Conservation (phyloP, 2,888 invertebrate genomes). For the Linyphia triangularis region DNA sequence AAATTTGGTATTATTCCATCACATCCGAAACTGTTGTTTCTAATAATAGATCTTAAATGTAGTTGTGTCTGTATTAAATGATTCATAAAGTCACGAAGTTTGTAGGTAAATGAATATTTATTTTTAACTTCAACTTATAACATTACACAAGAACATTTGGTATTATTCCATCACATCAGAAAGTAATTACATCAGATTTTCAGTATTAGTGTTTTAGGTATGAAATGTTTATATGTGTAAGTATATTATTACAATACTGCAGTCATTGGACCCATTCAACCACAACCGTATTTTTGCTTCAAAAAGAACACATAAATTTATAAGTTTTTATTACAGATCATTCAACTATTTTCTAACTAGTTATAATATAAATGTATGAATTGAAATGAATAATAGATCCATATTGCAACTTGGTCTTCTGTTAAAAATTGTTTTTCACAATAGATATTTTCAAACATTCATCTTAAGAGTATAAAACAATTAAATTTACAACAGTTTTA, state of each 20-base stretch:
- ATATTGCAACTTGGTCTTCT: neutral
- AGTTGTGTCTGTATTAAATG: too few species aligned
- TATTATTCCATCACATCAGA: constrained; percentile 27
- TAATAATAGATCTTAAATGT: too few species aligned
- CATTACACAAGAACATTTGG: constrained; percentile 45
- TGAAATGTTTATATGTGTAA: constrained; percentile 44
- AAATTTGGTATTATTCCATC: constrained; percentile 26
- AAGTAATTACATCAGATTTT: constrained; percentile 35
- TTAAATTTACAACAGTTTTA: neutral
- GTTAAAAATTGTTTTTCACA: neutral
- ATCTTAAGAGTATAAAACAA: neutral
- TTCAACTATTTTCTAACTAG: constrained; percentile 34
- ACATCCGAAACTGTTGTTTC: too few species aligned
- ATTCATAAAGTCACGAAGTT: neutral
- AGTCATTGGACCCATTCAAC: constrained; percentile 70
- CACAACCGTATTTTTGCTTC: constrained; percentile 50
- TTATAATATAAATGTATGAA: neutral
- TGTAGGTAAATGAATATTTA: constrained; percentile 63
- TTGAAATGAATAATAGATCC: neutral
- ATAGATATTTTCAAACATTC: too few species aligned
- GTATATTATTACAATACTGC: constrained; percentile 53
- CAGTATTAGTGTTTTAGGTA: constrained; percentile 39
- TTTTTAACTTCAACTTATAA: constrained; percentile 52
- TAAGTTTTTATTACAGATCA: constrained; percentile 6
- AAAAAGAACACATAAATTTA: constrained; percentile 29